Conservation (phyloP, 2,888 invertebrate genomes). For the Ectobius pallidus region DNA sequence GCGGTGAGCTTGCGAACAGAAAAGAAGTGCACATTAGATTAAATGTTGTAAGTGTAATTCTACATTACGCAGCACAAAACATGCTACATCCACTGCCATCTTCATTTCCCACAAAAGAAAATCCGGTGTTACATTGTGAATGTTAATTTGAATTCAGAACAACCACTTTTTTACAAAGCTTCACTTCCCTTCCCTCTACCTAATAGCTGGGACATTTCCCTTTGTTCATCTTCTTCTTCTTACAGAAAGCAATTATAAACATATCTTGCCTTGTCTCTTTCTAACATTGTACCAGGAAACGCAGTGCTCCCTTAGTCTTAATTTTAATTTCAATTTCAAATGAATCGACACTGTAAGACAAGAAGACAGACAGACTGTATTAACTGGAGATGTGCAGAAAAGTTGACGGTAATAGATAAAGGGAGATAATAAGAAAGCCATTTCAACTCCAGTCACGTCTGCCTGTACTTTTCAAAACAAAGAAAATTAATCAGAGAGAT, state of each 20-base stretch:
- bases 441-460: background rate
- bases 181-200: background rate
- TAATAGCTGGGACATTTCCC: background rate
- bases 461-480: conserved; percentile 4
- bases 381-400: conserved; percentile 15
- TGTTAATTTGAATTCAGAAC: background rate
- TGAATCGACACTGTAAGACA: conserved; percentile 33
- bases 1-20: too few species aligned
- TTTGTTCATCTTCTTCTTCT: too few species aligned
- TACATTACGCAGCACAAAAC: too few species aligned
- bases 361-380: background rate
- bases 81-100: too few species aligned
- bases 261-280: background rate
- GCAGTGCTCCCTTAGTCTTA: conserved; percentile 20
- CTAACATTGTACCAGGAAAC: background rate
- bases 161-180: background rate
- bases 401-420: conserved; percentile 13
- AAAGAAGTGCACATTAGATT: too few species aligned
- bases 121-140: background rate
- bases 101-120: too few species aligned
- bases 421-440: background rate
- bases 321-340: conserved; percentile 38
- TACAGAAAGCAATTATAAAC: background rate
- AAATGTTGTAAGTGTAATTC: too few species aligned
- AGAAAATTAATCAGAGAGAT: conserved; percentile 33